Conservation (phyloP, 2,113 vertebrate species). For the Colossoma macropomum region DNA sequence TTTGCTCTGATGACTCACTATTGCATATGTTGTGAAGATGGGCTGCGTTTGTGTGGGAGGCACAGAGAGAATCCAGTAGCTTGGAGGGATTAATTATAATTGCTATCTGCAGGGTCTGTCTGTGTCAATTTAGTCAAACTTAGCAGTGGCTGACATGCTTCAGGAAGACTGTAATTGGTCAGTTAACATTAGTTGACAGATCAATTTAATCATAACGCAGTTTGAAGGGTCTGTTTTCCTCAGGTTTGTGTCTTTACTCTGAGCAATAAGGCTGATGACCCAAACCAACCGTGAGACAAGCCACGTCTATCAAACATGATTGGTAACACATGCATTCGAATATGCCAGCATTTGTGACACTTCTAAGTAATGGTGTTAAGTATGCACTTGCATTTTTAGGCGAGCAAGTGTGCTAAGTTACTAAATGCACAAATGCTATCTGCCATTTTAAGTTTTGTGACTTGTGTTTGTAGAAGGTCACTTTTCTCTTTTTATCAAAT, state of each 20-base stretch:
- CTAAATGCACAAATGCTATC: too few species aligned
- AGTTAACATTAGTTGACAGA: constrained; percentile 57
- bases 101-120: constrained; percentile 47
- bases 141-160: constrained; percentile 49
- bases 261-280: constrained; percentile 8
- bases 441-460: too few species aligned
- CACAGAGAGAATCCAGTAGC: constrained; percentile 3
- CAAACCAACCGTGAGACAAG: neutral
- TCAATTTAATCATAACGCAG: constrained; percentile 49
- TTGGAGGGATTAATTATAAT: constrained; percentile 50
- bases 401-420: too few species aligned
- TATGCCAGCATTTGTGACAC: too few species aligned
- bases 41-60: constrained; percentile 17
- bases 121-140: constrained; percentile 41
- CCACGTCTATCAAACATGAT: neutral
- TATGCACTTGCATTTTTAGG: too few species aligned
- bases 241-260: constrained; percentile 35
- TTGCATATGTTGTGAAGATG: constrained; percentile 28
- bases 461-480: too few species aligned
- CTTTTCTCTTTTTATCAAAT: too few species aligned
- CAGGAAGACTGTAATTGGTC: constrained; percentile 53
- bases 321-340: neutral
- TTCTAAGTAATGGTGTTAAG: too few species aligned
- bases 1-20: constrained; percentile 34
- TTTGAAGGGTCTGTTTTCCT: constrained; percentile 27